Conservation (phyloP, 2,113 vertebrate species). For the Muscicapa adusta region DNA sequence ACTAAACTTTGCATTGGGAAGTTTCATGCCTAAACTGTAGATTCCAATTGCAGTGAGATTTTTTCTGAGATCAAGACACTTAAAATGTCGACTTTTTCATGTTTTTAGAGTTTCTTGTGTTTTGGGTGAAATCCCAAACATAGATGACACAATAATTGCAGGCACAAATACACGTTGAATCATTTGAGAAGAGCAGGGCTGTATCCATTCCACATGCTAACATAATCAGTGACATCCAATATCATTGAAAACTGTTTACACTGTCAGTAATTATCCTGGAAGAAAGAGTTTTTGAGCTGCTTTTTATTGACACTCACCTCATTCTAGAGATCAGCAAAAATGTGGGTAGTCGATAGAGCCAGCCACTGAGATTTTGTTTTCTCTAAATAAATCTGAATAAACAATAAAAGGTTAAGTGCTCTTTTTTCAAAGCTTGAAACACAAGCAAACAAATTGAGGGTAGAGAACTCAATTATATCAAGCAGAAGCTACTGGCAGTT, state of each 20-base stretch:
- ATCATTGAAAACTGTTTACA: background rate
- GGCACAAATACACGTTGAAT: background rate
- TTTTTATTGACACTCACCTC: conserved; percentile 7
- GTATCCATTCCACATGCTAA: background rate
- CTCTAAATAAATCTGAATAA: conserved; percentile 46
- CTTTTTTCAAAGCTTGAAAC: conserved; percentile 38
- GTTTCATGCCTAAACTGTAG: background rate
- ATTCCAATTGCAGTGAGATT: background rate
- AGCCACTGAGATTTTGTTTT: conserved; percentile 13
- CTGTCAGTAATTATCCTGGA: background rate
- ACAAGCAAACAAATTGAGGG: conserved; percentile 43
- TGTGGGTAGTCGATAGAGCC: background rate
- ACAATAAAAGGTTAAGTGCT: conserved; percentile 58
- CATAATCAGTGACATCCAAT: background rate
- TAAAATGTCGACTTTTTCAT: background rate
- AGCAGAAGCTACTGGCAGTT: conserved; percentile 32
- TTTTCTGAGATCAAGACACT: background rate
- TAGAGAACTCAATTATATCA: conserved; percentile 53
- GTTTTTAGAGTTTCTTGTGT: background rate
- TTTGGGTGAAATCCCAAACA: background rate
- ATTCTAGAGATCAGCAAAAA: conserved; percentile 1
- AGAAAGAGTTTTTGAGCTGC: background rate
- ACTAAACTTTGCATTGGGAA: background rate
- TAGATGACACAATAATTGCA: background rate
- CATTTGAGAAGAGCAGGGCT: background rate